phyloP scores from a whole-genome alignment of 2,888 invertebrate species.

The Cephalotes varians region DNA sequence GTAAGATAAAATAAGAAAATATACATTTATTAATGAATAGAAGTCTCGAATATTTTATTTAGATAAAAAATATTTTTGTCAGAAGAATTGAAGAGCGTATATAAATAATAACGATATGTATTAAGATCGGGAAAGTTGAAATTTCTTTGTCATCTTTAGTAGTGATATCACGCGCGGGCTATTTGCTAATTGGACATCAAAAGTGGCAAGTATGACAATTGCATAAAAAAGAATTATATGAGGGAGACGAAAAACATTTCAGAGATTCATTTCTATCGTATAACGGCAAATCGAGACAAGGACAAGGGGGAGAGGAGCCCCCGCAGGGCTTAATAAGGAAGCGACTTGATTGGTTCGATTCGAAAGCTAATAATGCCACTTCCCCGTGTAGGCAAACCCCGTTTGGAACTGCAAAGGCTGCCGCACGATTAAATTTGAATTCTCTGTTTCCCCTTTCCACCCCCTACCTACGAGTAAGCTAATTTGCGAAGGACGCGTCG shows the following conservation, averaged over 20 bases:
- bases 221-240: not conserved
- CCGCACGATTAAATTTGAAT: slow-evolving; percentile 77
- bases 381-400: slow-evolving; percentile 69
- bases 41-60: not conserved
- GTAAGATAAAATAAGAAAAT: not conserved
- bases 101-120: not conserved
- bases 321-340: slow-evolving; percentile 78
- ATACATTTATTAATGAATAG: not conserved
- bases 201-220: not conserved
- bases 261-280: slow-evolving; percentile 50
- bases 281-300: slow-evolving; percentile 61
- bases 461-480: slow-evolving; percentile 63
- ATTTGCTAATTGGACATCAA: not conserved
- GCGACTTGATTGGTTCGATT: slow-evolving; percentile 82
- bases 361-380: slow-evolving; percentile 82
- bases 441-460: slow-evolving; percentile 59
- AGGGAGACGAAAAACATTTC: not conserved
- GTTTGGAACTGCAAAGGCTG: slow-evolving; percentile 60
- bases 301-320: slow-evolving; percentile 52
- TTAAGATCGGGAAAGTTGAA: not conserved
- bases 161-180: too few relatives aligned
- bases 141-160: not conserved
- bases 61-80: not conserved
- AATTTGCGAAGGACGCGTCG: slow-evolving; percentile 67
- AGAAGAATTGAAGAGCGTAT: not conserved